phyloP scores from a whole-genome alignment of 2,113 vertebrate species.

The Chloropsis hardwickii region DNA sequence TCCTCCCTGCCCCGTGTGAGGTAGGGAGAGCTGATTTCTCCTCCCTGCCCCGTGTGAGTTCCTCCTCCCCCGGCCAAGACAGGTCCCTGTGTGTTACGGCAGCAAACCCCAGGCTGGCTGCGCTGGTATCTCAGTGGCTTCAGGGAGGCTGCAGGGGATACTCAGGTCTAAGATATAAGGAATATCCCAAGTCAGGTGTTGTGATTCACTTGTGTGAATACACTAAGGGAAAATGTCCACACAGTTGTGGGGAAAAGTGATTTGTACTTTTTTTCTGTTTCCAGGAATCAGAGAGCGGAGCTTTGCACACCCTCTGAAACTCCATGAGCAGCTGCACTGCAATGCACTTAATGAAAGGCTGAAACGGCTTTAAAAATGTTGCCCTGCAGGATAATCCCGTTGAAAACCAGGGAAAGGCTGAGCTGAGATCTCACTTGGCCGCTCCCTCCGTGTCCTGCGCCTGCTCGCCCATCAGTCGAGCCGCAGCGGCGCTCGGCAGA shows the following conservation, averaged over 20 bases:
- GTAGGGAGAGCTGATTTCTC: no score
- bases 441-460: rapidly evolving
- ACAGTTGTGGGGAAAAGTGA: background rate
- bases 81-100: rapidly evolving
- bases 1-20: background rate
- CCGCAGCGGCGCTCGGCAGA: rapidly evolving
- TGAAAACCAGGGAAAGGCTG: background rate
- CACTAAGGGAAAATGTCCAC: background rate
- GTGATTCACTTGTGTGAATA: background rate
- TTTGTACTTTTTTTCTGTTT: background rate
- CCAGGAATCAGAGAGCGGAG: background rate
- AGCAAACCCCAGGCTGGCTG: background rate
- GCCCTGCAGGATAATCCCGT: background rate
- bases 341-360: background rate
- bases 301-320: background rate
- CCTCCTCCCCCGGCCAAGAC: background rate
- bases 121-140: rapidly evolving
- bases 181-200: background rate
- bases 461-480: rapidly evolving
- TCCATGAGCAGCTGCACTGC: background rate
- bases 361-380: background rate
- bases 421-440: background rate
- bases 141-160: background rate
- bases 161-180: background rate
- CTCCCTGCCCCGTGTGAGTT: rapidly evolving